Base-by-base conservation (phyloP, 2,888 invertebrate genomes). In the Mythimna lalbum region DNA sequence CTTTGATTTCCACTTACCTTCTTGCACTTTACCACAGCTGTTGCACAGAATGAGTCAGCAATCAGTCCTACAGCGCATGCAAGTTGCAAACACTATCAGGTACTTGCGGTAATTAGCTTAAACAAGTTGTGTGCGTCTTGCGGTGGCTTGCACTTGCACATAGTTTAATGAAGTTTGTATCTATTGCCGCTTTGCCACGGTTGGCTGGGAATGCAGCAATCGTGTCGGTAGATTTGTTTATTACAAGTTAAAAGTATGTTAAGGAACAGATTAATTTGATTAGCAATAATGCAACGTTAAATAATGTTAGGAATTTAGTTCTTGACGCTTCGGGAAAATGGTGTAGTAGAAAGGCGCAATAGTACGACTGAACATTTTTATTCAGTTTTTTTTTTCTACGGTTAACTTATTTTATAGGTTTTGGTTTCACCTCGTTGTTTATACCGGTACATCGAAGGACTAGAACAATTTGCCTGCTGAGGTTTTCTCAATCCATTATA, bases 101-200 rank as follows among this genome's bases (percentile, higher is more conserved):
- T 65, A 76, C 64, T 62, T 73, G 69, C 27, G 69, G 63, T 55
- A 65, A 73, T 77, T 77, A 78, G 27, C 63, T 27, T 57, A 71
- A 75, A 76, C 78, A 63, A 76, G 78, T 78, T 76, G 61, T 73
- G 31, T 68, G 65, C 21, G 60, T 50, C 67, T 64, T 72, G 79
- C 76, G 64, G 63, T 78, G 33, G 65, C 39, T 39, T 39, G 39
- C 39, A 39, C 39, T 69, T 78, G 78, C 63, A 74, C 69, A 69
- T 60, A 63, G 43, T 60, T 78, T 63, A 78, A 74, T 63, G 47
- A 67, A 71, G 49, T 61, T 50, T 19, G 23, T 52, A 33, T 63
- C 65, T 70, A 70, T 78, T 21, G 76, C 77, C 43, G 57, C 65
- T 59, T 72, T 52, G 76, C 55, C 12, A 74, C 78, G 75, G 60